Conservation (phyloP, 1,140 invertebrate genomes). For the Tetramorium simillimum region DNA sequence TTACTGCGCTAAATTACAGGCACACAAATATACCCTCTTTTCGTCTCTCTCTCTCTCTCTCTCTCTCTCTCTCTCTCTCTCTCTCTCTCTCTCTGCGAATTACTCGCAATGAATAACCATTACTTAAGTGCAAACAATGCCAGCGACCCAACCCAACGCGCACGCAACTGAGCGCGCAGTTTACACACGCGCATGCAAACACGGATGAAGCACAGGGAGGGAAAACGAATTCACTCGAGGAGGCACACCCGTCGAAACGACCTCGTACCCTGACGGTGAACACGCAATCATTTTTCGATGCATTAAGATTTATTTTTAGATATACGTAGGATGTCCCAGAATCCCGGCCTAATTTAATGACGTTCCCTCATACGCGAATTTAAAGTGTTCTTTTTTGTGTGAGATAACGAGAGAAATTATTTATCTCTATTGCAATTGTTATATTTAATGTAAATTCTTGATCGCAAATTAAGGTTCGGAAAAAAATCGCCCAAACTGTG, state of each 20-base stretch:
- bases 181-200: conserved; percentile 48
- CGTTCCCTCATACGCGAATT: background rate
- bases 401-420: background rate
- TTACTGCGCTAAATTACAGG: conserved; percentile 21
- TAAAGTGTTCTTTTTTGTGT: background rate
- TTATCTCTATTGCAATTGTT: background rate
- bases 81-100: conserved; percentile 17
- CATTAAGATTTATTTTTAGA: conserved; percentile 8
- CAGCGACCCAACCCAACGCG: conserved; percentile 48
- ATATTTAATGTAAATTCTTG: background rate
- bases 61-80: background rate
- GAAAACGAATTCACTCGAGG: conserved; percentile 43
- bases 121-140: conserved; percentile 59
- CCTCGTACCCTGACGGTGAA: background rate
- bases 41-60: background rate
- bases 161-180: conserved; percentile 52
- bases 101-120: conserved; percentile 58
- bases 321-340: background rate
- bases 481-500: background rate
- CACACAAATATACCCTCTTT: background rate
- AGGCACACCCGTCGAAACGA: conserved; percentile 21
- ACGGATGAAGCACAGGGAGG: conserved; percentile 19
- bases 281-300: conserved; percentile 37
- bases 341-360: background rate
- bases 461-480: conserved; percentile 1